Evolutionary conservation across 2,113 vertebrate genomes (phyloP), one percentile per base, ranked within the genome.

Genomic region (Pandion haliaetus): DNA sequence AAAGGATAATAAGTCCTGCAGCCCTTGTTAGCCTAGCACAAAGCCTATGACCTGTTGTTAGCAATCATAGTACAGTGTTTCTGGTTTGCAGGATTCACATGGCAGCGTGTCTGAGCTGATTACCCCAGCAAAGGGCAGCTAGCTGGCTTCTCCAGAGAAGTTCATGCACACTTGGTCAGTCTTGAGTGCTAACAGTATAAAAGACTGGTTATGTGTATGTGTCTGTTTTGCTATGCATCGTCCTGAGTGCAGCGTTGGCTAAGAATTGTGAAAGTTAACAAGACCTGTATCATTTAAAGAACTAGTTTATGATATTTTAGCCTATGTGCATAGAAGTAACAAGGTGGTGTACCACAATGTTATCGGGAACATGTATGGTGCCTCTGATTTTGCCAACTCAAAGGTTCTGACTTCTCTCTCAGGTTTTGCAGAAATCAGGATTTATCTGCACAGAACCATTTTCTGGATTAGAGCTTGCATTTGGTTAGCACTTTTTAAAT

Each of bases 301-400:
- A 57, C 44, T 44, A 50, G 28, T 71, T 76, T 76, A 45, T 79
- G 62, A 31, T 86, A 59, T 7, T 40, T 65, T 28, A 58, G 4
- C 12, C 17, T 3, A 0, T 1, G 0, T 63, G 25, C 17, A 26
- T n/a, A 44, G 49, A 72, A 86, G 29, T 47, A 32, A 69, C 9
- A 72, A 54, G 6, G 32, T 40, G 8, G 8, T 52, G 7, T 69
- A 52, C 4, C 0, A 76, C 90, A 72, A 72, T 34, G 31, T 59
- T 72, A 40, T n/a, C 31, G 65, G 71, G 63, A 38, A 17, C 54
- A 11, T 8, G 4, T 47, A 40, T 11, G 18, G 15, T 65, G 31
- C 17, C 32, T 67, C 31, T 57, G 19, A 57, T 65, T 82, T 88
- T 93, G 12, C 19, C 28, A 67, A 11, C 36, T 65, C 31, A 63